These are phyloP conservation scores for Lasiurus cinereus DNA, from an alignment of 2,113 vertebrate genomes.

Conservation along the genomic window DNA sequence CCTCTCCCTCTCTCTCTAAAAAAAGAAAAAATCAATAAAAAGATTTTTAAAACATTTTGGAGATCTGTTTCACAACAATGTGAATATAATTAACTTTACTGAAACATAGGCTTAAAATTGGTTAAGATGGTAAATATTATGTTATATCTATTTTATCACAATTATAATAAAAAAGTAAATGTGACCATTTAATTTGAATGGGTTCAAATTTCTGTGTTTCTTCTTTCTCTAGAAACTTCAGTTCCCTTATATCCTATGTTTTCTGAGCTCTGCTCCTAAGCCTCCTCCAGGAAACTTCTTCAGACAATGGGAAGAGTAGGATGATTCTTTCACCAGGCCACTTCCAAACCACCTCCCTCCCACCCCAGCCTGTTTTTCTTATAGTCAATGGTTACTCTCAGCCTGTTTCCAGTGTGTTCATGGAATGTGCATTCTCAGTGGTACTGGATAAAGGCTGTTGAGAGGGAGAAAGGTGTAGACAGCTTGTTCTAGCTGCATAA, in stretches of 20 bases:
- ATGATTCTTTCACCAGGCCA: not conserved
- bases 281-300: conserved; percentile 19
- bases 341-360: not conserved
- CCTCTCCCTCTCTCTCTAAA: no score
- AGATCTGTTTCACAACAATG: not conserved
- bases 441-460: conserved; percentile 29
- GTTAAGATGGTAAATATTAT: not conserved
- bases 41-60: not conserved
- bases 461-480: conserved; percentile 61
- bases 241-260: not conserved
- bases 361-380: not conserved
- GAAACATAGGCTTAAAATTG: not conserved
- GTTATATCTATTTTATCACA: conserved; percentile 36
- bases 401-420: not conserved
- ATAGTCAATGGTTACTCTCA: not conserved
- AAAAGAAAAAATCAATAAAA: no score
- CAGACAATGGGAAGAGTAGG: conserved; percentile 4
- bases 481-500: conserved; percentile 62
- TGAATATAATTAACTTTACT: not conserved
- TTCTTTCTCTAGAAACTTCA: conserved; percentile 43
- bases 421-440: conserved; percentile 49
- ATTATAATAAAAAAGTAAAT: not conserved
- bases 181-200: not conserved
- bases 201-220: not conserved
- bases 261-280: not conserved